A percentile compares a stretch with the other conserved stretches of the same genome.
Conservation (phyloP, 2,797 vertebrate genomes). For the Notamacropus eugenii region DNA sequence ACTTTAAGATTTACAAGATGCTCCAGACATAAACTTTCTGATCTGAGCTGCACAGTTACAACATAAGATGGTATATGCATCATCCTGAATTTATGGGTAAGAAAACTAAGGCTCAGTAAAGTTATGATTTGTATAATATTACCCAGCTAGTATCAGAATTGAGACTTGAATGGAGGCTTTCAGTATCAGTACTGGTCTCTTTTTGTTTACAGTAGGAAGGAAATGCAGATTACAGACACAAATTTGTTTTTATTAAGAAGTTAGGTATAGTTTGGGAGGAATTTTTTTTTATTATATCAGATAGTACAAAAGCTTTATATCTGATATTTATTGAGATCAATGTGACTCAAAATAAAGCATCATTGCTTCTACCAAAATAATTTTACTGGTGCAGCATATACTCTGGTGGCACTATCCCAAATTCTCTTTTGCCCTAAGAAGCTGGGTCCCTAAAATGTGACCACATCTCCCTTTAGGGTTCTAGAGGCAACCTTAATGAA, state of each 20-base stretch:
- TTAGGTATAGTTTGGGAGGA: neutral
- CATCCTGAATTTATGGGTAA: neutral
- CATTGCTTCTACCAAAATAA: neutral
- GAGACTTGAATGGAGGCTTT: neutral
- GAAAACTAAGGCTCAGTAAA: neutral
- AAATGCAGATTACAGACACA: neutral
- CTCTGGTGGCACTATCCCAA: neutral
- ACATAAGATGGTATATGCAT: neutral
- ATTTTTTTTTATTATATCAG: neutral
- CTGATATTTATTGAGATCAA: neutral
- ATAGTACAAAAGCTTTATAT: neutral
- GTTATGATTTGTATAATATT: neutral
- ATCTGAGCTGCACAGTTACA: neutral
- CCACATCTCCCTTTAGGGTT: neutral
- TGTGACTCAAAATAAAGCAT: neutral
- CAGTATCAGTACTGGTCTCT: neutral
- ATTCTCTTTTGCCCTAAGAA: neutral
- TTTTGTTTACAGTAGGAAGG: neutral
- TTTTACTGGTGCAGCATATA: neutral
- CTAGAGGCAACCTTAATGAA: neutral
- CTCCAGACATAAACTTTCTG: neutral
- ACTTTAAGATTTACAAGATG: neutral
- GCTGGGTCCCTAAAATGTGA: neutral
- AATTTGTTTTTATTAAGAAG: neutral
- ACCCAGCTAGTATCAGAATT: neutral